Conservation (phyloP, 2,797 vertebrate genomes). For the Scyliorhinus canicula region DNA sequence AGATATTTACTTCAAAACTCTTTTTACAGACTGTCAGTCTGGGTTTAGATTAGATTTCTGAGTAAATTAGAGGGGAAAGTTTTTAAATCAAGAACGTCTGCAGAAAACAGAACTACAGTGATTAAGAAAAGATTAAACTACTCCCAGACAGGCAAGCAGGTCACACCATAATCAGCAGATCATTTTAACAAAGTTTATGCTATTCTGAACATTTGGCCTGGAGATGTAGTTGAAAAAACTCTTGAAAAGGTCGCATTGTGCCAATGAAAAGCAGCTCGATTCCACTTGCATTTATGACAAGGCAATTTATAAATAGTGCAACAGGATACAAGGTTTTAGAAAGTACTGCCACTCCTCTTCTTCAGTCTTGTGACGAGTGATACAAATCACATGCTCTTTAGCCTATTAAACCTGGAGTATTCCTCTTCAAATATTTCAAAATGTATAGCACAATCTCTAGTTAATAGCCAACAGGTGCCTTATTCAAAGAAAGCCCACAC, state of each 20-base stretch:
- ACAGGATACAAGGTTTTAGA: background rate
- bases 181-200: conserved; percentile 12
- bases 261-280: conserved; percentile 16
- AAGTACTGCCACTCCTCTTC: background rate
- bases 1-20: background rate
- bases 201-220: conserved; percentile 24
- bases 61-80: background rate
- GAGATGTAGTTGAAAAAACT: conserved; percentile 13
- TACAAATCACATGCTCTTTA: background rate
- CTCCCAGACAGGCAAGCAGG: background rate
- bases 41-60: background rate
- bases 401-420: background rate
- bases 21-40: background rate
- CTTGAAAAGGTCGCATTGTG: conserved; percentile 5
- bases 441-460: background rate
- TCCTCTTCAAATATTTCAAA: background rate
- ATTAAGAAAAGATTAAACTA: background rate
- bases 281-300: background rate
- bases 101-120: background rate
- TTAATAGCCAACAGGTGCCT: background rate
- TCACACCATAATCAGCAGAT: conserved; percentile 30
- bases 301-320: conserved; percentile 22
- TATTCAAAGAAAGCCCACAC: background rate
- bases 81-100: background rate
- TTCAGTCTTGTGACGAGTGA: background rate